Conservation (phyloP, 2,113 vertebrate genomes). For the Poeciliopsis retropinna region DNA sequence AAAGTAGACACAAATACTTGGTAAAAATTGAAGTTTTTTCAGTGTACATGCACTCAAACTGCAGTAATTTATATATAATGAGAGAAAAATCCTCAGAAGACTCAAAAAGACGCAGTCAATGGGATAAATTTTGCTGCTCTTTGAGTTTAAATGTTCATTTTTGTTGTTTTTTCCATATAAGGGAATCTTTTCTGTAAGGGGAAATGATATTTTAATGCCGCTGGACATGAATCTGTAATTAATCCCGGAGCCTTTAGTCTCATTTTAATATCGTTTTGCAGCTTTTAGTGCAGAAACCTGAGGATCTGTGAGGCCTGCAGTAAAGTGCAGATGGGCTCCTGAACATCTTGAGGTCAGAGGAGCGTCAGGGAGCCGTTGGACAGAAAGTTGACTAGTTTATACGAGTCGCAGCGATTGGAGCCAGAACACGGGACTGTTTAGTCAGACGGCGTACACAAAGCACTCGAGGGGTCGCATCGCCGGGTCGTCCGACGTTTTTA, state of each 20-base stretch:
- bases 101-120: too few relatives aligned
- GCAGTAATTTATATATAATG: too few relatives aligned
- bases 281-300: not conserved
- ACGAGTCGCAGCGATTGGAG: constrained; percentile 71
- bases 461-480: constrained; percentile 55
- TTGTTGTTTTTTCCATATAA: too few relatives aligned
- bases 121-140: too few relatives aligned
- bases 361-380: constrained; percentile 60
- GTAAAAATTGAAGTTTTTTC: too few relatives aligned
- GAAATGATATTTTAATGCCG: too few relatives aligned
- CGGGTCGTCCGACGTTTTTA: constrained; percentile 68
- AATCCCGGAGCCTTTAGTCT: not conserved
- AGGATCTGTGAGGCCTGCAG: constrained; percentile 11
- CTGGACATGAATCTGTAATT: not conserved
- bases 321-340: constrained; percentile 24
- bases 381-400: constrained; percentile 72
- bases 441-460: constrained; percentile 79
- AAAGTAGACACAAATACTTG: too few relatives aligned
- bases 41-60: too few relatives aligned
- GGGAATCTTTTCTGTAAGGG: too few relatives aligned
- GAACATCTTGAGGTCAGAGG: constrained; percentile 22
- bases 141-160: too few relatives aligned
- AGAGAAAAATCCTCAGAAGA: too few relatives aligned
- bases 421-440: constrained; percentile 80
- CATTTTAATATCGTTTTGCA: not conserved